Conservation (phyloP, 2,888 invertebrate genomes). For the Limnephilus rhombicus region DNA sequence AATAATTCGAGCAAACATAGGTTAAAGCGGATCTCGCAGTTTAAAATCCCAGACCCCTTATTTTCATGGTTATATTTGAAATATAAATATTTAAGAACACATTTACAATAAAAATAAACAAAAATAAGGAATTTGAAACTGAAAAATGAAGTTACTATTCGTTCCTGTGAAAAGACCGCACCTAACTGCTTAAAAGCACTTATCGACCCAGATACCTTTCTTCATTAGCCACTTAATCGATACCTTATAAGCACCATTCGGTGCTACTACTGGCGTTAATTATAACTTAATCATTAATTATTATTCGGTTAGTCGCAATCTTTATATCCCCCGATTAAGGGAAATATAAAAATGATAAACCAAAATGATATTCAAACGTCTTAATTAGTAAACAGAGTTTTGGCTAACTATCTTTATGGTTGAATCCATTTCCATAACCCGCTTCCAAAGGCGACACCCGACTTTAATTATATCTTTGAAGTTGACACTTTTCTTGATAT, state of each 20-base stretch:
- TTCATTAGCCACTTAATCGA: constrained; percentile 25
- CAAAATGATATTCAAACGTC: constrained; percentile 42
- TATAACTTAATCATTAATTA: constrained; percentile 34
- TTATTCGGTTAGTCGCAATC: constrained; percentile 32
- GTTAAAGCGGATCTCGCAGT: too few relatives aligned
- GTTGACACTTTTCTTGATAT: not conserved
- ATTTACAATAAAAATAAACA: not conserved
- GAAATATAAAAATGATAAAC: constrained; percentile 41
- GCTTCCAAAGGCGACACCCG: not conserved
- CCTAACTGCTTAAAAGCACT: constrained; percentile 43
- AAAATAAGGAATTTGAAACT: not conserved
- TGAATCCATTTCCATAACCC: constrained; percentile 40
- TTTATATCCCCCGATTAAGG: constrained; percentile 40
- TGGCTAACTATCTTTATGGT: constrained; percentile 42
- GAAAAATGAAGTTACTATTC: constrained; percentile 7
- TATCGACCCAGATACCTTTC: constrained; percentile 21
- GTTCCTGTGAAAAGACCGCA: constrained; percentile 1
- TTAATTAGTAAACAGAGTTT: constrained; percentile 51
- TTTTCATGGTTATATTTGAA: too few relatives aligned
- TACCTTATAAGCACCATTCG: constrained; percentile 43
- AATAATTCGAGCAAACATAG: too few relatives aligned
- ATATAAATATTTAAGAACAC: too few relatives aligned
- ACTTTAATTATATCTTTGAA: constrained; percentile 5
- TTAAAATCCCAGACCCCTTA: too few relatives aligned
- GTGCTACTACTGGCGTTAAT: constrained; percentile 36